These are phyloP conservation scores for Psephotus haematonotus DNA, from an alignment of 2,113 vertebrate genomes.

Conservation along the genomic window DNA sequence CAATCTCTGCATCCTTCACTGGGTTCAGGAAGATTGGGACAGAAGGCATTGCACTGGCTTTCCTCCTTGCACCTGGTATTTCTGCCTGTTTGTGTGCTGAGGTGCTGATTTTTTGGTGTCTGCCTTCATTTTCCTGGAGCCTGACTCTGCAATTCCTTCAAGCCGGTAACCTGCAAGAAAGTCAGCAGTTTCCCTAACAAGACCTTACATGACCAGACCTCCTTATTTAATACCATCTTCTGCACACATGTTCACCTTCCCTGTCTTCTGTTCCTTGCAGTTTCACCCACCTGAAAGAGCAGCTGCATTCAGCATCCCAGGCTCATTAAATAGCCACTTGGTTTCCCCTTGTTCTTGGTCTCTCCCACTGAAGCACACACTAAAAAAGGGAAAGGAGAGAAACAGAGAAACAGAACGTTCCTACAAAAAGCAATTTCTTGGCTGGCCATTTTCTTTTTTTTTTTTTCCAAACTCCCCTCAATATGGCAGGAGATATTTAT, in stretches of 20 bases:
- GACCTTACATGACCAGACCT: background rate
- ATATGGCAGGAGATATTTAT: constrained; percentile 70
- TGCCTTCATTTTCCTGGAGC: background rate
- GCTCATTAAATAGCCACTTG: background rate
- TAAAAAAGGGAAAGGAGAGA: background rate
- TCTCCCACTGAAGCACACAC: background rate
- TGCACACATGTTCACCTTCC: background rate
- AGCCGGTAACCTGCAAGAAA: constrained; percentile 3
- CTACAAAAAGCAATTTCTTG: constrained; percentile 65
- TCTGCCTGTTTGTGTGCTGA: background rate
- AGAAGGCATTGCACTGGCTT: background rate
- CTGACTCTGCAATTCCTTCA: constrained; percentile 30
- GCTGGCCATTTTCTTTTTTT: constrained; percentile 52
- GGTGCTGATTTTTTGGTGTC: background rate
- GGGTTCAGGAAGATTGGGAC: background rate
- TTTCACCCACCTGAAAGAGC: background rate
- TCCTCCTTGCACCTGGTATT: background rate
- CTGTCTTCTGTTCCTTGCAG: background rate
- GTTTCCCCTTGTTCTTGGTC: background rate
- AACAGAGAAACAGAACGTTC: constrained; percentile 49
- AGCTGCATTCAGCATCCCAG: background rate
- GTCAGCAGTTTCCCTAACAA: constrained; percentile 43
- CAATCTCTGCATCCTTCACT: background rate
- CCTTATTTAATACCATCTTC: background rate
- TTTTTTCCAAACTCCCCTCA: constrained; percentile 46